A percentile compares a stretch with the other conserved stretches of the same genome.
phyloP scores from a whole-genome alignment of 1,140 invertebrate genomes.

The Drosophila prosaltans region DNA sequence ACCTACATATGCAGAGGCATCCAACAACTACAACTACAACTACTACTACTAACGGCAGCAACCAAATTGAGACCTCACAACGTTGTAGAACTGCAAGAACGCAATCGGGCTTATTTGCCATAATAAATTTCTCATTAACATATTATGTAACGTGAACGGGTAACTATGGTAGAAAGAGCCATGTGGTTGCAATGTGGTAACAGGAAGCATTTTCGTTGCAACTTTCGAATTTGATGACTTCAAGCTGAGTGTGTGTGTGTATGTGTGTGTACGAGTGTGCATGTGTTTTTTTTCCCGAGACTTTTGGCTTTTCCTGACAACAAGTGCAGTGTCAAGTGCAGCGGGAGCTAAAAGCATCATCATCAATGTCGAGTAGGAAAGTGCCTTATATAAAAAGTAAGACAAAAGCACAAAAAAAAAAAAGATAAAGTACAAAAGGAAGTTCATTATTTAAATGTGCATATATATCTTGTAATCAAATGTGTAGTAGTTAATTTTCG shows the following conservation, averaged over 20 bases:
- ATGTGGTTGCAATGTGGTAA: neutral
- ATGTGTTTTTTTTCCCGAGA: slow-evolving; percentile 36
- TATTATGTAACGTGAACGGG: slow-evolving; percentile 54
- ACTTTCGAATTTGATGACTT: slow-evolving; percentile 57
- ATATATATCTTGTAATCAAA: neutral
- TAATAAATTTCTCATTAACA: slow-evolving; percentile 66
- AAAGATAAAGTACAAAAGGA: neutral
- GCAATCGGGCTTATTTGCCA: slow-evolving; percentile 62
- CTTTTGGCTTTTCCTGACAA: slow-evolving; percentile 43
- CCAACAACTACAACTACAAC: neutral
- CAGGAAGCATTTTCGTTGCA: slow-evolving; percentile 27
- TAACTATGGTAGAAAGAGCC: neutral
- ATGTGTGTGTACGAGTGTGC: neutral
- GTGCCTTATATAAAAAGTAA: neutral
- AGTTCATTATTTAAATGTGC: neutral
- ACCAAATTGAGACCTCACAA: slow-evolving; percentile 22
- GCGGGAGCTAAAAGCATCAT: slow-evolving; percentile 18
- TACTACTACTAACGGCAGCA: neutral
- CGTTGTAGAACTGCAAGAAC: slow-evolving; percentile 31
- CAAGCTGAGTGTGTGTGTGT: slow-evolving; percentile 26
- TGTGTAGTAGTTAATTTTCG: neutral
- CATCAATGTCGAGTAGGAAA: slow-evolving; percentile 15
- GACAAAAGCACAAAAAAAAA: neutral
- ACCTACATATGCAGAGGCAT: neutral
- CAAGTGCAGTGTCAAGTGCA: slow-evolving; percentile 45